Evolutionary conservation across 1,140 invertebrate species (phyloP).

Genomic region (Oreohelix idahoensis): DNA sequence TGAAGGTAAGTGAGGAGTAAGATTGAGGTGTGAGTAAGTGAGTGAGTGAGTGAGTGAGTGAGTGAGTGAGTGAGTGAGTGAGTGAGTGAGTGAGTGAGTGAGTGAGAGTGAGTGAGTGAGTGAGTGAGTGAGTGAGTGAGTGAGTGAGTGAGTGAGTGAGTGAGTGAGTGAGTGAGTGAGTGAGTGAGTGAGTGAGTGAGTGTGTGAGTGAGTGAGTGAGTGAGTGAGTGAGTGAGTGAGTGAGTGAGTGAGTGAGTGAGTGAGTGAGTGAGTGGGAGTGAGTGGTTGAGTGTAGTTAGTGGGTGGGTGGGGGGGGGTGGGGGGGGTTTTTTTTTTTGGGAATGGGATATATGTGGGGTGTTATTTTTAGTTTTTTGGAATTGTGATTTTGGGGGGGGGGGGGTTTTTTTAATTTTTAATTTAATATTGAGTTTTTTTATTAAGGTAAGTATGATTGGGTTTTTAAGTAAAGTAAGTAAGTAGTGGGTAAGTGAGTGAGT

Average conservation of each 20-base stretch:
- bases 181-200: conserved; percentile 6
- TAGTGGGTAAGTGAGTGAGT: no score
- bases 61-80: neutral
- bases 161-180: conserved; percentile 4
- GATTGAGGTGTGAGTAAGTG: neutral
- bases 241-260: conserved; percentile 11
- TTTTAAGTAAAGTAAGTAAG: no score
- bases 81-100: neutral
- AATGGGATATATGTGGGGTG: no score
- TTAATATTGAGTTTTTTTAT: no score
- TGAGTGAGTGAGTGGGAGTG: no score
- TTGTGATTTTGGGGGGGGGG: no score
- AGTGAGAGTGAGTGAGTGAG: conserved; percentile 14
- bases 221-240: conserved; percentile 11
- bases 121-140: conserved; percentile 8
- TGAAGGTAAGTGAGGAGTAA: neutral
- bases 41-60: neutral
- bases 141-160: conserved; percentile 4
- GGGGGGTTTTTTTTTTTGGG: no score
- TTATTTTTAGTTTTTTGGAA: no score
- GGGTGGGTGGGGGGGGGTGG: no score
- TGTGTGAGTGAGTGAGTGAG: conserved; percentile 4
- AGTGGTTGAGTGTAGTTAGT: no score
- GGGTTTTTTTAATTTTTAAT: no score
- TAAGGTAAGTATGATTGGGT: no score